These are phyloP conservation scores for Chiloscyllium punctatum DNA, from an alignment of 2,797 vertebrate species.

Conservation along the genomic window DNA sequence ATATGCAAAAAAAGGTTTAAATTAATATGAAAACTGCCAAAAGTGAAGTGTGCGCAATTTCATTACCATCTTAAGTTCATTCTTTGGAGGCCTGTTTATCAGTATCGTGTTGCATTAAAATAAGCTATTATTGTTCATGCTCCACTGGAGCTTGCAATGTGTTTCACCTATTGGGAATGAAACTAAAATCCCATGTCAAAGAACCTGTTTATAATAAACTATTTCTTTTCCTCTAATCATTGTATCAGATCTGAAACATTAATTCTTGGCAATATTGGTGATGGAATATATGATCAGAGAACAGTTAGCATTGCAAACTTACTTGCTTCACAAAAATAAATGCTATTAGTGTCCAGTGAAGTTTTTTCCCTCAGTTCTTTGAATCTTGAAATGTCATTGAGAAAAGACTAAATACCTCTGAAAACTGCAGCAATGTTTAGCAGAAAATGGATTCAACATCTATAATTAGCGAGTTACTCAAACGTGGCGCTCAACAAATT, in stretches of 20 bases:
- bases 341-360: conserved; percentile 92
- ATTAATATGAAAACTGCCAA: conserved; percentile 79
- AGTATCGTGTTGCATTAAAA: conserved; percentile 71
- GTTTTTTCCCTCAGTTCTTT: conserved; percentile 88
- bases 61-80: conserved; percentile 73
- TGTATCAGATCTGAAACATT: conserved; percentile 57
- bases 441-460: conserved; percentile 7
- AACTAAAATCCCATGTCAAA: conserved; percentile 74
- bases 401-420: conserved; percentile 15
- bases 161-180: conserved; percentile 76
- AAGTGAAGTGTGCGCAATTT: conserved; percentile 86
- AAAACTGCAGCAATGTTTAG: conserved; percentile 22
- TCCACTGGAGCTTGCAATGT: conserved; percentile 80
- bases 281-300: background rate
- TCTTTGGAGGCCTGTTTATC: conserved; percentile 81
- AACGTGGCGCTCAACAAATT: conserved; percentile 17
- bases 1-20: conserved; percentile 94
- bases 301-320: conserved; percentile 59
- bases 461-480: conserved; percentile 21
- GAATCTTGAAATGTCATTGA: background rate
- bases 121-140: conserved; percentile 81
- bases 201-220: conserved; percentile 69
- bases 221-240: conserved; percentile 60
- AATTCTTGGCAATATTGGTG: conserved; percentile 48
- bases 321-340: conserved; percentile 73